Evolutionary conservation across 2,113 vertebrate genomes (phyloP).

Genomic region (Lophochroa leadbeateri): DNA sequence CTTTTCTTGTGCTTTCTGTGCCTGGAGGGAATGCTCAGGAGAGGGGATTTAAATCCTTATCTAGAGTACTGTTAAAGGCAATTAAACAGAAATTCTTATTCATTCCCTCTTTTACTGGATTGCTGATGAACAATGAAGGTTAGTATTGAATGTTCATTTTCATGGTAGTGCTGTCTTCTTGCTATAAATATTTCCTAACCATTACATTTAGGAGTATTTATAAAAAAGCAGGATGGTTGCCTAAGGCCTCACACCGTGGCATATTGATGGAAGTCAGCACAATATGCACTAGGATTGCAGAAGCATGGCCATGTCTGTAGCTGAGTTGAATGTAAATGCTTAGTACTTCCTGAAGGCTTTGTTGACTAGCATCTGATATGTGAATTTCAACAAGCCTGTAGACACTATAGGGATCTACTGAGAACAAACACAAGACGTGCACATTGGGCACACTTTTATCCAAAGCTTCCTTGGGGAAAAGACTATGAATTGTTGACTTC

Average conservation of each 20-base stretch:
- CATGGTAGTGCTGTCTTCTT: background rate
- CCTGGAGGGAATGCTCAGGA: background rate
- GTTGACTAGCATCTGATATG: background rate
- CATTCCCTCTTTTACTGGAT: background rate
- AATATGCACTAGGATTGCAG: background rate
- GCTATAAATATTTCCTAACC: slow-evolving; percentile 1
- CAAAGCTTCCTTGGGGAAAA: background rate
- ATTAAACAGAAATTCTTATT: slow-evolving; percentile 42
- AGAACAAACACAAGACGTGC: background rate
- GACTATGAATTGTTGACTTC: background rate
- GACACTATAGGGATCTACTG: background rate
- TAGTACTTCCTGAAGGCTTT: background rate
- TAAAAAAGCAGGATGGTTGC: background rate
- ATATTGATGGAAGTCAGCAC: slow-evolving; percentile 8
- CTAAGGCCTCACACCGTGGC: background rate
- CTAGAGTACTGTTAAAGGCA: slow-evolving; percentile 12
- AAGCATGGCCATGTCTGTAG: background rate
- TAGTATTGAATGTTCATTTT: background rate
- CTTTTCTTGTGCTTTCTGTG: background rate
- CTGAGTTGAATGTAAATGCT: slow-evolving; percentile 29
- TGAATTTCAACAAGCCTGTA: background rate
- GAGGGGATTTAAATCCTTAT: background rate
- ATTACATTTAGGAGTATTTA: background rate
- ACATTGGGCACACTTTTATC: background rate
- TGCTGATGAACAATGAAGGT: background rate